phyloP scores from a whole-genome alignment of 1,140 invertebrate species.

The Monomorium pharaonis region DNA sequence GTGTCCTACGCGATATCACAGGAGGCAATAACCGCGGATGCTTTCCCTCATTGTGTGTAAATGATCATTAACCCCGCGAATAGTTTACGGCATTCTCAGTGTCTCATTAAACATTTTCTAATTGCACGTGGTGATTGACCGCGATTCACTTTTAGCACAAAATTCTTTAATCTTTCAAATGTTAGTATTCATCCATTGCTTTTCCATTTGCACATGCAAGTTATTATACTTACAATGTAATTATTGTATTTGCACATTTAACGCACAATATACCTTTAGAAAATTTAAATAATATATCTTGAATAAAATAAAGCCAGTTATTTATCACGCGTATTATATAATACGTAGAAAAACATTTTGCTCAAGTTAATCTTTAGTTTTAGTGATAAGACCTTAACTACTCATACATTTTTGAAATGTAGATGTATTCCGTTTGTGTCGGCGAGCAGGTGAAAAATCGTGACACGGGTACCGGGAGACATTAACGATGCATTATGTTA shows the following conservation, averaged over 20 bases:
- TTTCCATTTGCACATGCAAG: not conserved
- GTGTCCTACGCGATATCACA: slow-evolving; percentile 52
- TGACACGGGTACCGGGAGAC: slow-evolving; percentile 44
- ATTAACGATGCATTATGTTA: slow-evolving; percentile 72
- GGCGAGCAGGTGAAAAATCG: slow-evolving; percentile 51
- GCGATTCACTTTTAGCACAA: not conserved
- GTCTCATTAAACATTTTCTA: slow-evolving; percentile 65
- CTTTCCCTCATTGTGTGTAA: slow-evolving; percentile 60
- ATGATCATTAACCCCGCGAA: slow-evolving; percentile 52
- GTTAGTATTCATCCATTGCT: not conserved
- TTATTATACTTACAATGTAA: no score
- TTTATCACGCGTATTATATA: not conserved
- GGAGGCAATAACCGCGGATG: slow-evolving; percentile 21
- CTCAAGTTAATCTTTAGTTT: not conserved
- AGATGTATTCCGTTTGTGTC: slow-evolving; percentile 38
- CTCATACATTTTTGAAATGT: not conserved
- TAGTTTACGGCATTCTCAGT: slow-evolving; percentile 11
- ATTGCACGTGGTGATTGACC: slow-evolving; percentile 36
- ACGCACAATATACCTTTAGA: not conserved
- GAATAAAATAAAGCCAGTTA: not conserved
- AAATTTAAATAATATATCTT: not conserved
- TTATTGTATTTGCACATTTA: not conserved
- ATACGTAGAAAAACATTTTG: not conserved
- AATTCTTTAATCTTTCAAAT: not conserved
- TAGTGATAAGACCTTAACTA: not conserved